Conservation (phyloP, 2,888 invertebrate genomes). For the Cryptus armator region DNA sequence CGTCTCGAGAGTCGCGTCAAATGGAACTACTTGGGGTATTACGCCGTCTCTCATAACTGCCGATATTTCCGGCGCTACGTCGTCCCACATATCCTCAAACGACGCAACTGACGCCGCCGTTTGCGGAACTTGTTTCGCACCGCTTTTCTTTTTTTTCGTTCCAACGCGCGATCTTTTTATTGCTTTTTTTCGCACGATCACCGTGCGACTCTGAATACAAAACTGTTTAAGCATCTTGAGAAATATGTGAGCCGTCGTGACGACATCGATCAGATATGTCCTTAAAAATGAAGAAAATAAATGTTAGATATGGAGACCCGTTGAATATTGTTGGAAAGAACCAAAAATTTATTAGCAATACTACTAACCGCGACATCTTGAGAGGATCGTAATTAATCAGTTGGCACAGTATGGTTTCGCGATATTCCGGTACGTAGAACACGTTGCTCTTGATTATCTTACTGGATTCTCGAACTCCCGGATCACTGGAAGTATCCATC, state of each 20-base stretch:
- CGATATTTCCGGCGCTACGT: constrained; percentile 88
- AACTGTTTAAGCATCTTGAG: constrained; percentile 94
- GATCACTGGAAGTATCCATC: constrained; percentile 92
- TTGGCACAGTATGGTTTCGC: constrained; percentile 94
- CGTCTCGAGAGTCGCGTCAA: constrained; percentile 94
- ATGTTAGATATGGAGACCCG: background rate
- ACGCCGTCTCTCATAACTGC: constrained; percentile 87
- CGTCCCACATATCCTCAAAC: constrained; percentile 89
- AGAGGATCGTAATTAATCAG: constrained; percentile 93
- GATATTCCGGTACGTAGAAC: constrained; percentile 97
- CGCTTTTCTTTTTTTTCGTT: constrained; percentile 37
- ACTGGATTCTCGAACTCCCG: constrained; percentile 91
- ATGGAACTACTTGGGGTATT: constrained; percentile 90
- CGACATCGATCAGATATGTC: constrained; percentile 93
- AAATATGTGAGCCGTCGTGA: constrained; percentile 96
- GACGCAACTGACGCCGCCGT: constrained; percentile 77
- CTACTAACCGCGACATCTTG: constrained; percentile 93
- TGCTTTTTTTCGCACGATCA: constrained; percentile 92
- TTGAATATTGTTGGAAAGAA: background rate
- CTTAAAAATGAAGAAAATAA: constrained; percentile 84
- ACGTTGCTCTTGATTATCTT: constrained; percentile 96
- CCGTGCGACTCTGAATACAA: constrained; percentile 82
- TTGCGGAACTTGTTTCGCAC: constrained; percentile 69
- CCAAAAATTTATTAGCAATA: constrained; percentile 5
- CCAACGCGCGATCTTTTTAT: constrained; percentile 74